Base-by-base conservation (phyloP, 2,797 vertebrate genomes). In the Geotrypetes seraphini region DNA sequence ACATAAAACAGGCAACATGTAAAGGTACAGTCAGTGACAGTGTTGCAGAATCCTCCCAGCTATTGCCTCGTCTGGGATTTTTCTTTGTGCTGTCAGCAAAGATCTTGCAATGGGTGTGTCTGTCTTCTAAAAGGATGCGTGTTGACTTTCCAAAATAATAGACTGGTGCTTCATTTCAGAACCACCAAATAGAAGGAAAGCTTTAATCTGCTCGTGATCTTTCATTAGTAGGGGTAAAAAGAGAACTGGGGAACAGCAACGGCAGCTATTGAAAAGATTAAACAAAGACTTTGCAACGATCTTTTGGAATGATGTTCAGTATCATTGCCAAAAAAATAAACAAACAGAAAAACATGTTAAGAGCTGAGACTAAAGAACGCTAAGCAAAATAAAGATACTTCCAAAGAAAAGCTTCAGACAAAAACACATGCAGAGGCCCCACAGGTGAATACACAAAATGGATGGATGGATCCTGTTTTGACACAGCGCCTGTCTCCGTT, bases 21-120 rank as follows among this genome's bases (percentile, higher is more conserved):
- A 39, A 39, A 52, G n/a, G n/a, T n/a, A 30, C 38, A 31, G 36
- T 53, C 32, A n/a, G n/a, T n/a, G n/a, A 27, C 17, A 12, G 41
- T 9, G 20, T 19, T 40, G 53, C 10, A 17, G 43, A 30, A 43
- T 36, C 39, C 32, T 7, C 4, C 10, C 47, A 28, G 29, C 39
- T 21, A 25, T 26, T 8, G 47, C 52, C 48, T 2, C 8, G 54
- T 44, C 60, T 42, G 51, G 37, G 33, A n/a, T n/a, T 33, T 53
- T 63, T 51, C 73, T 81, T 82, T 81, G 74, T 83, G 69, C 30
- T 35, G 54, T 18, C 43, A 60, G 67, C 53, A 69, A 10, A 50
- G 36, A 53, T 43, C 60, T 33, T 23, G 27, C 45, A 46, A 73
- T 78, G 78, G 83, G 83, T 75, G 83, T 83, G 83, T 71, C 73